Evolutionary conservation across 2,113 vertebrate species (phyloP).

Genomic region (Gorsachius goisagi): DNA sequence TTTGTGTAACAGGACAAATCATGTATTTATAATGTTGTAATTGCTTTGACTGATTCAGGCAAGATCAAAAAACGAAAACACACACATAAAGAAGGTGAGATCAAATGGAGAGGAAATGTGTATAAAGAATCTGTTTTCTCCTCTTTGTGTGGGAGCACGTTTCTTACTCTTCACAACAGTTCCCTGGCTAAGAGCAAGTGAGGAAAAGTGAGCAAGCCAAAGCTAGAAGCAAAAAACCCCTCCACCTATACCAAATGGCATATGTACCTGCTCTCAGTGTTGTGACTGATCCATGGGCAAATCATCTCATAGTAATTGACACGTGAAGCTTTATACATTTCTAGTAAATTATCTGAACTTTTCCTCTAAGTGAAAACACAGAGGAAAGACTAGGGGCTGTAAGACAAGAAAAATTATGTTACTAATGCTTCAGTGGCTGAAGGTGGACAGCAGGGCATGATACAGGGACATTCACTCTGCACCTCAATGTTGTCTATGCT

Average conservation of each 20-base stretch:
- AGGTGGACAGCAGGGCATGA: not conserved
- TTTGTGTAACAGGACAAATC: not conserved
- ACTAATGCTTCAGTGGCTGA: not conserved
- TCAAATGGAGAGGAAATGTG: not conserved
- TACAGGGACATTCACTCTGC: rapidly evolving
- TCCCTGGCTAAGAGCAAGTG: not conserved
- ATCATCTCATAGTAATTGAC: not conserved
- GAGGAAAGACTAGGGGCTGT: not conserved
- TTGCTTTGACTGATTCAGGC: not conserved
- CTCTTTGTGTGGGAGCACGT: not conserved
- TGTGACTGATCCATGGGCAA: not conserved
- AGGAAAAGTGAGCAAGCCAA: not conserved
- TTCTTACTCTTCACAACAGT: not conserved
- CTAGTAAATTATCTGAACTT: not conserved
- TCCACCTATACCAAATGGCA: not conserved
- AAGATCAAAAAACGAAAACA: not conserved
- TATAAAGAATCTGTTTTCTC: not conserved
- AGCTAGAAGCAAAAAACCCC: not conserved
- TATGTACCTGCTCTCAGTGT: not conserved
- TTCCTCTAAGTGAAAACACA: not conserved
- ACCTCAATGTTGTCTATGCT: not conserved
- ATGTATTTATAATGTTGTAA: not conserved
- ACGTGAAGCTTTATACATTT: not conserved
- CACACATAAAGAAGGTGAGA: not conserved
- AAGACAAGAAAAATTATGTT: not conserved